Evolutionary conservation across 2,113 vertebrate genomes (phyloP).

Genomic region (Aspiorhynchus laticeps): DNA sequence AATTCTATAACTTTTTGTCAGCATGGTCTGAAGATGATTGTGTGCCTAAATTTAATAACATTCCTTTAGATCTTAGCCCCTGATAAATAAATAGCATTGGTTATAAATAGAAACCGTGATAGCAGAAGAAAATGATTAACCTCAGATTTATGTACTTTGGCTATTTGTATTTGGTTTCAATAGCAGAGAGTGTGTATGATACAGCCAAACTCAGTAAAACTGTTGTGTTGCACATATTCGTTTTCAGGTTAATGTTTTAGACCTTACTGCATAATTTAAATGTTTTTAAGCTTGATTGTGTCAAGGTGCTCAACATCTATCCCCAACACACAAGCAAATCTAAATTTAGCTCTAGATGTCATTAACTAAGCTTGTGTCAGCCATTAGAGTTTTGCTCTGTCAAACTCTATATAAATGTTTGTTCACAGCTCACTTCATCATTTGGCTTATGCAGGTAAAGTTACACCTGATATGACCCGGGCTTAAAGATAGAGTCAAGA

Average conservation of each 20-base stretch:
- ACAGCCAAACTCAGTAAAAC: not conserved
- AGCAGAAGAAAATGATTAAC: not conserved
- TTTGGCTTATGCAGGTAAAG: not conserved
- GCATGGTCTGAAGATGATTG: not conserved
- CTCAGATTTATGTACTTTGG: not conserved
- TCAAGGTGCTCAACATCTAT: not conserved
- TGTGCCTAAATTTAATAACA: not conserved
- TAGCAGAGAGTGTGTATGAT: too few species aligned
- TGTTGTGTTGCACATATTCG: not conserved
- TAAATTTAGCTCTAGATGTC: slow-evolving; percentile 36
- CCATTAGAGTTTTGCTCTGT: not conserved
- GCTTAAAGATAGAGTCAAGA: not conserved
- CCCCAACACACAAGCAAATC: slow-evolving; percentile 1
- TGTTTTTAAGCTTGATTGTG: not conserved
- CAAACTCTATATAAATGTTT: slow-evolving; percentile 34
- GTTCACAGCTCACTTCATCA: not conserved
- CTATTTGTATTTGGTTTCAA: not conserved
- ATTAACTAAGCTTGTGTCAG: not conserved
- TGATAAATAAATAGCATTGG: not conserved
- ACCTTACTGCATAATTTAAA: not conserved
- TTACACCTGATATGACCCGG: not conserved
- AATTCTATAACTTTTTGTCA: not conserved
- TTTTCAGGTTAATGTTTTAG: not conserved
- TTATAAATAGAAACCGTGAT: not conserved
- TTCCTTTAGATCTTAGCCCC: not conserved